A percentile compares a stretch with the other conserved stretches of the same genome.
These are phyloP conservation scores for Echinometra lucunter DNA, from an alignment of 53 echinoderm and acorn worm species.

Conservation along the genomic window DNA sequence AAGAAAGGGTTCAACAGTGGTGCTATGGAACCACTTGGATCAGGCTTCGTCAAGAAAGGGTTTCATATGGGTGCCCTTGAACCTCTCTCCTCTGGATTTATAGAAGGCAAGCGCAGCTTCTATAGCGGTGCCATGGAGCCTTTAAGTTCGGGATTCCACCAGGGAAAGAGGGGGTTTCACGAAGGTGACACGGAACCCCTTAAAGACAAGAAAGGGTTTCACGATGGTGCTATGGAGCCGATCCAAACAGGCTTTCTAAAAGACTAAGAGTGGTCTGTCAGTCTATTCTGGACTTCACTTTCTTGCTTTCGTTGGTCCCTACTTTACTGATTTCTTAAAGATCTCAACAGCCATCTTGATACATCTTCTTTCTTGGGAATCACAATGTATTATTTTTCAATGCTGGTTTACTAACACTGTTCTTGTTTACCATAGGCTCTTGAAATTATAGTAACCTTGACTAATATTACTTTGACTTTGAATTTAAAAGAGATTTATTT, in stretches of 20 bases:
- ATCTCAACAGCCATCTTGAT: neutral
- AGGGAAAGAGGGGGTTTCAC: constrained; percentile 2
- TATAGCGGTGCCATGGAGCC: constrained; percentile 41
- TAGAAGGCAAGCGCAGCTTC: constrained; percentile 16
- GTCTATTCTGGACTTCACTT: constrained; percentile 4
- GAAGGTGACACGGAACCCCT: neutral
- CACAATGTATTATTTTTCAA: neutral
- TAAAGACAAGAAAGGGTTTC: constrained; percentile 36
- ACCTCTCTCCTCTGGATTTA: constrained; percentile 30
- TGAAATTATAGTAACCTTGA: neutral
- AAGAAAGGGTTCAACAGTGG: constrained; percentile 46
- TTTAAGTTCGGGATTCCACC: neutral
- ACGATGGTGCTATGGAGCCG: constrained; percentile 9
- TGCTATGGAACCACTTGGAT: constrained; percentile 17
- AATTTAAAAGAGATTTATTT: constrained; percentile 11
- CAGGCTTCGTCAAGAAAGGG: constrained; percentile 20
- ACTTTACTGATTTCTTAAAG: neutral
- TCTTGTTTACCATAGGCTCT: neutral
- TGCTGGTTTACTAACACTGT: neutral
- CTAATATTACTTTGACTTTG: neutral
- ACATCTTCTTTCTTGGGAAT: neutral
- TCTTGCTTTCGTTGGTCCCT: constrained; percentile 1
- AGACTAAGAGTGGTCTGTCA: neutral
- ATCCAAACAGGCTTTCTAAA: constrained; percentile 25
- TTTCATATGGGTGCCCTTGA: constrained; percentile 26